These are phyloP conservation scores for Rhabditoides inermis DNA, from an alignment of 2,888 invertebrate species.

Conservation along the genomic window DNA sequence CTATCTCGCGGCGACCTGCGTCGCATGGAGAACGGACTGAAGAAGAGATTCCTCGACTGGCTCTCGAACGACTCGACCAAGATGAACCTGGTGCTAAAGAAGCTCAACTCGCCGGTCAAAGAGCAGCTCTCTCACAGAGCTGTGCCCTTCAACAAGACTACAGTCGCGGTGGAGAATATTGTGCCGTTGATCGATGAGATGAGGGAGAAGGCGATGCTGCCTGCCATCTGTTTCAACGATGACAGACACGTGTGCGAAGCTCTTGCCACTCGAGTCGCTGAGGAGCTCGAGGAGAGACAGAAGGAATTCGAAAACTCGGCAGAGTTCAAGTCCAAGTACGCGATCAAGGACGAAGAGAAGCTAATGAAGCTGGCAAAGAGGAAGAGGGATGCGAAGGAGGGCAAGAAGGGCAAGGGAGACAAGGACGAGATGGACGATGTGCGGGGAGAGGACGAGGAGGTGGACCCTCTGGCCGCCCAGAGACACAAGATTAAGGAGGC, in stretches of 20 bases:
- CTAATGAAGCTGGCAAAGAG: slow-evolving; percentile 42
- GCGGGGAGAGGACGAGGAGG: slow-evolving; percentile 23
- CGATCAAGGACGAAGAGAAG: slow-evolving; percentile 48
- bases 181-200: slow-evolving; percentile 41
- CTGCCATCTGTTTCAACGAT: slow-evolving; percentile 50
- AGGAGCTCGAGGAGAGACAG: slow-evolving; percentile 36
- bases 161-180: slow-evolving; percentile 39
- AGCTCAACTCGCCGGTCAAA: slow-evolving; percentile 30
- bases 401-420: no score
- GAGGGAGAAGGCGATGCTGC: slow-evolving; percentile 37
- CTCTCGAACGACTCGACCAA: slow-evolving; percentile 40
- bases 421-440: no score
- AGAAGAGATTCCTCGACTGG: slow-evolving; percentile 46
- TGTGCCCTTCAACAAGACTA: slow-evolving; percentile 39
- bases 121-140: slow-evolving; percentile 22
- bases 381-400: slow-evolving; percentile 44
- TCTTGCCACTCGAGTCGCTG: slow-evolving; percentile 24
- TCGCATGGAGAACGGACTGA: slow-evolving; percentile 36
- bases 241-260: slow-evolving; percentile 45
- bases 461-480: slow-evolving; percentile 39
- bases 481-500: slow-evolving; percentile 40
- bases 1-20: slow-evolving; percentile 38
- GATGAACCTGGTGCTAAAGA: slow-evolving; percentile 23
- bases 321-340: slow-evolving; percentile 44
- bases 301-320: slow-evolving; percentile 34